Percentiles rank a stretch among this genome's conserved stretches.
phyloP scores from a whole-genome alignment of 2,888 invertebrate genomes.

The Abrostola tripartita region DNA sequence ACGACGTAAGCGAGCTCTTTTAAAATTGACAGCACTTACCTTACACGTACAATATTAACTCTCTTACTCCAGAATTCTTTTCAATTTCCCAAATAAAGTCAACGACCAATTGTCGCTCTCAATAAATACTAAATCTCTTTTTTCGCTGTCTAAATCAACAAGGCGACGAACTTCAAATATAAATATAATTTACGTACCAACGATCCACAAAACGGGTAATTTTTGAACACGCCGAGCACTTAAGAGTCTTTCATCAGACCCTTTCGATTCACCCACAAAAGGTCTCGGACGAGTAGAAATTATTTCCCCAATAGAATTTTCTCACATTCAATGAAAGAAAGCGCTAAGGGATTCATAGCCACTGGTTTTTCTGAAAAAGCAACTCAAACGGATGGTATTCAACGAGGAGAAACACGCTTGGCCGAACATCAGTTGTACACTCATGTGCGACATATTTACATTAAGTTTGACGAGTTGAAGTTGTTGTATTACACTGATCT shows the following conservation, averaged over 20 bases:
- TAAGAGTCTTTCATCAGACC: slow-evolving; percentile 53
- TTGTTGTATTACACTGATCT: slow-evolving; percentile 1
- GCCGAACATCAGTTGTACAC: slow-evolving; percentile 65
- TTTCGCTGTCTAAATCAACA: slow-evolving; percentile 12
- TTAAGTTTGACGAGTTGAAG: slow-evolving; percentile 19
- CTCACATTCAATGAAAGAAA: slow-evolving; percentile 72
- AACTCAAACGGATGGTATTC: slow-evolving; percentile 72
- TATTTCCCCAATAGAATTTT: slow-evolving; percentile 81
- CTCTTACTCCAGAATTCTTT: not conserved
- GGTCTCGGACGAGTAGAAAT: slow-evolving; percentile 69
- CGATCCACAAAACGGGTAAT: slow-evolving; percentile 48
- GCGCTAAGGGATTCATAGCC: slow-evolving; percentile 72
- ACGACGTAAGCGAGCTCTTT: not conserved
- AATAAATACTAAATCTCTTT: slow-evolving; percentile 1
- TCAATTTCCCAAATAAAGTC: not conserved
- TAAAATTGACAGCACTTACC: not conserved
- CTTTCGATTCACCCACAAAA: slow-evolving; percentile 66
- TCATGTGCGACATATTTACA: slow-evolving; percentile 59
- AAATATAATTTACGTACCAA: slow-evolving; percentile 32
- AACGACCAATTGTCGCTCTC: not conserved
- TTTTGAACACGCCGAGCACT: slow-evolving; percentile 55
- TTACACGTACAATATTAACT: not conserved
- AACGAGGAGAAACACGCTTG: slow-evolving; percentile 64
- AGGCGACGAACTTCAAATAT: not conserved
- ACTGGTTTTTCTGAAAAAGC: slow-evolving; percentile 79